Percentiles rank a stretch among this genome's conserved stretches.
These are phyloP conservation scores for Mystacides longicornis DNA, from an alignment of 2,888 invertebrate genomes.

Conservation along the genomic window DNA sequence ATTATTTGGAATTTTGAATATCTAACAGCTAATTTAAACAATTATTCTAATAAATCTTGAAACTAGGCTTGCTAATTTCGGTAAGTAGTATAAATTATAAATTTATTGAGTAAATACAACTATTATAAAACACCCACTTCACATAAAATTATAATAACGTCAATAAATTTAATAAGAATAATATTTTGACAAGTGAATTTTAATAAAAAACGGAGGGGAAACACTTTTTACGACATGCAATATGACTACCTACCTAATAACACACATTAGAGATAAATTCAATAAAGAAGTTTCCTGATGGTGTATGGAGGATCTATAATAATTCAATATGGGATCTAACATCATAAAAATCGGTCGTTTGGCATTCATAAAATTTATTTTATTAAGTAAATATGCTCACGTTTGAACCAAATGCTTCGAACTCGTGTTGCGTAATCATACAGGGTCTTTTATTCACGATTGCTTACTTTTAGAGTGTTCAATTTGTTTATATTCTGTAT, in stretches of 20 bases:
- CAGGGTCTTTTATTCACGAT: not conserved
- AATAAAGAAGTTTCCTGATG: not conserved
- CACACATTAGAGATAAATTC: not conserved
- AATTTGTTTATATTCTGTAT: no score
- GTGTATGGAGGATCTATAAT: not conserved
- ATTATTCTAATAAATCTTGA: no score
- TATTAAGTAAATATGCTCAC: conserved; percentile 1
- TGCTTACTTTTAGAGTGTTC: no score
- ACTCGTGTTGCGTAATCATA: not conserved
- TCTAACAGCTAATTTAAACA: no score
- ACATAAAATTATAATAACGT: no score
- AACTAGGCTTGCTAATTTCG: no score
- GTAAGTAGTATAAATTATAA: no score
- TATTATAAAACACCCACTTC: no score
- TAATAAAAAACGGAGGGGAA: not conserved
- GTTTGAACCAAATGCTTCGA: not conserved
- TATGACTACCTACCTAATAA: no score
- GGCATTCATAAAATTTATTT: conserved; percentile 1
- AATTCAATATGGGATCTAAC: not conserved
- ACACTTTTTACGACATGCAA: conserved; percentile 1
- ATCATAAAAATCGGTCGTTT: conserved; percentile 1
- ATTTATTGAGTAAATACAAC: no score
- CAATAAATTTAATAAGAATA: no score
- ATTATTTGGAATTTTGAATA: no score
- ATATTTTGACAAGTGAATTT: not conserved